Evolutionary conservation across 2,888 invertebrate genomes (phyloP).

Genomic region (Leptopilina myrica): DNA sequence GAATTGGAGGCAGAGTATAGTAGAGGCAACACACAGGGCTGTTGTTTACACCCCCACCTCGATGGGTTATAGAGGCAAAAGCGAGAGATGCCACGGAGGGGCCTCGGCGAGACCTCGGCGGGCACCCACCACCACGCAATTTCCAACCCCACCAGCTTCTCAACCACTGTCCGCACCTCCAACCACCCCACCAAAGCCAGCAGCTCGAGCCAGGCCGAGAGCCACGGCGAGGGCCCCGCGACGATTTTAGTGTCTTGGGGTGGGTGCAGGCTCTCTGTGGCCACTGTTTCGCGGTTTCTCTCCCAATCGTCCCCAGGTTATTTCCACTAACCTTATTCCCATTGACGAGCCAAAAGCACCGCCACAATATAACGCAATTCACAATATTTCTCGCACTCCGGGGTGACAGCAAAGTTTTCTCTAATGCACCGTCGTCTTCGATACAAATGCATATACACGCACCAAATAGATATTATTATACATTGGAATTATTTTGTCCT

Average conservation of each 20-base stretch:
- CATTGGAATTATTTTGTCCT: background rate
- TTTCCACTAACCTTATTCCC: background rate
- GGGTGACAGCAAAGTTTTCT: background rate
- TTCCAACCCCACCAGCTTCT: constrained; percentile 77
- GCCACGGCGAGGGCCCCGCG: constrained; percentile 75
- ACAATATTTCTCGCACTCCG: background rate
- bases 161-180: constrained; percentile 76
- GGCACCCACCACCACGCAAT: constrained; percentile 76
- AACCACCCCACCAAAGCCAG: constrained; percentile 75
- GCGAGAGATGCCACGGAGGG: constrained; percentile 74
- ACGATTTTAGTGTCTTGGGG: constrained; percentile 76
- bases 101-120: constrained; percentile 69
- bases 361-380: too few species aligned
- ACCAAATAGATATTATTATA: background rate
- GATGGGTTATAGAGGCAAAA: constrained; percentile 66
- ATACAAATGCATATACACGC: background rate
- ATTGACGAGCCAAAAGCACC: background rate
- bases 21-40: constrained; percentile 59
- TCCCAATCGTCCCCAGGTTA: constrained; percentile 32
- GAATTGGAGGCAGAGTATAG: constrained; percentile 46
- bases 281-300: constrained; percentile 59
- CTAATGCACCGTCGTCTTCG: background rate
- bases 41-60: constrained; percentile 76
- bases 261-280: constrained; percentile 72
- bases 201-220: constrained; percentile 72